Evolutionary conservation across 2,113 vertebrate species (phyloP).

Genomic region (Corynorhinus townsendii): DNA sequence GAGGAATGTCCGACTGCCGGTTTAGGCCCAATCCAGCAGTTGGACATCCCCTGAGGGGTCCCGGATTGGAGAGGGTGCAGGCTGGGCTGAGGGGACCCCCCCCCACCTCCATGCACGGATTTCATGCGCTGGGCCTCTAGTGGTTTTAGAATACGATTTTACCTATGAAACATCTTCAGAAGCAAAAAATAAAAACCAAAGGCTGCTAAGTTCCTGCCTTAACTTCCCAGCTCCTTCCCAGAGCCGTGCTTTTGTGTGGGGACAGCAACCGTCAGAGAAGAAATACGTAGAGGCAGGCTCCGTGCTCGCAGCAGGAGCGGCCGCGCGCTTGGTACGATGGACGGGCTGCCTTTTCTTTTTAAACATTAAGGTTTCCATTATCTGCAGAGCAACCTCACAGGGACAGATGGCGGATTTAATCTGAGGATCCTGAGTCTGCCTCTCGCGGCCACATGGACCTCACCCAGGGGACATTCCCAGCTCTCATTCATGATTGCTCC

Average conservation of each 20-base stretch:
- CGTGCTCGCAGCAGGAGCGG: conserved; percentile 56
- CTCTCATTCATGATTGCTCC: conserved; percentile 34
- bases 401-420: conserved; percentile 62
- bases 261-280: conserved; percentile 25
- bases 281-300: background rate
- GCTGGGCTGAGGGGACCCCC: no score
- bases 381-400: conserved; percentile 54
- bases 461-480: conserved; percentile 24
- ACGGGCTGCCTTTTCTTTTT: conserved; percentile 13
- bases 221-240: background rate
- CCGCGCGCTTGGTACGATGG: background rate
- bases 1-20: no score
- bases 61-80: no score
- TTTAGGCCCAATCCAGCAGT: no score
- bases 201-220: background rate
- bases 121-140: background rate
- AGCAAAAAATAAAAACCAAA: background rate
- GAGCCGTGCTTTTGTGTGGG: conserved; percentile 18
- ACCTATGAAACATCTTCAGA: background rate
- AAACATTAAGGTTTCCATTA: conserved; percentile 53
- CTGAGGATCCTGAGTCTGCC: conserved; percentile 49
- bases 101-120: no score
- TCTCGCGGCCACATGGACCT: conserved; percentile 51
- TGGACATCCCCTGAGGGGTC: no score
- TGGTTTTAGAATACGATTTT: background rate